Evolutionary conservation across 2,113 vertebrate species (phyloP).

Genomic region (Nansenia antarctica): DNA sequence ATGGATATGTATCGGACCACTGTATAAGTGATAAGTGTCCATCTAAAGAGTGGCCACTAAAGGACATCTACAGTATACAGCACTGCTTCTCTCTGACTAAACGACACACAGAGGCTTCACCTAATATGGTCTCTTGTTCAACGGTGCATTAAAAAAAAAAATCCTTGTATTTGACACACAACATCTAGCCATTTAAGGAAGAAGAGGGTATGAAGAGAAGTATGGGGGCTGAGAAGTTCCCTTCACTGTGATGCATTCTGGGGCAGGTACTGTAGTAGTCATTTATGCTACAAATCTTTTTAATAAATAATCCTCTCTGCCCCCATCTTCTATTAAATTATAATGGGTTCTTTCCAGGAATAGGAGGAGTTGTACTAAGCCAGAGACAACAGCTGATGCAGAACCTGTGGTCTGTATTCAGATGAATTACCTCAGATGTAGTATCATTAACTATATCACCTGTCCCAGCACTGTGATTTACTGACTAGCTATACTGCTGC

Average conservation of each 20-base stretch:
- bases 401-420: neutral
- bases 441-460: neutral
- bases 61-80: too few relatives aligned
- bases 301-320: neutral
- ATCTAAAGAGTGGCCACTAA: too few relatives aligned
- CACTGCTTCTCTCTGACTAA: constrained; percentile 15
- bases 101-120: constrained; percentile 8
- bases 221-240: too few relatives aligned
- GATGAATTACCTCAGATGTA: neutral
- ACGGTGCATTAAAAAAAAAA: too few relatives aligned
- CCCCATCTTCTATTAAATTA: neutral
- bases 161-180: constrained; percentile 32
- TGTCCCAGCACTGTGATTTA: constrained; percentile 19
- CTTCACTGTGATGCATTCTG: neutral
- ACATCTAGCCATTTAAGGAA: neutral
- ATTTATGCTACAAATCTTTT: too few relatives aligned
- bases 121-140: constrained; percentile 47
- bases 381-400: neutral
- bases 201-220: neutral
- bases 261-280: too few relatives aligned
- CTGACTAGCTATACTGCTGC: neutral
- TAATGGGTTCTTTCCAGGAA: neutral
- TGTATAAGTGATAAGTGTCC: too few relatives aligned
- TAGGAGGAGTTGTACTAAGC: neutral
- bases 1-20: neutral